These are phyloP conservation scores for Micronisus gabar DNA, from an alignment of 2,113 vertebrate genomes.

Conservation along the genomic window DNA sequence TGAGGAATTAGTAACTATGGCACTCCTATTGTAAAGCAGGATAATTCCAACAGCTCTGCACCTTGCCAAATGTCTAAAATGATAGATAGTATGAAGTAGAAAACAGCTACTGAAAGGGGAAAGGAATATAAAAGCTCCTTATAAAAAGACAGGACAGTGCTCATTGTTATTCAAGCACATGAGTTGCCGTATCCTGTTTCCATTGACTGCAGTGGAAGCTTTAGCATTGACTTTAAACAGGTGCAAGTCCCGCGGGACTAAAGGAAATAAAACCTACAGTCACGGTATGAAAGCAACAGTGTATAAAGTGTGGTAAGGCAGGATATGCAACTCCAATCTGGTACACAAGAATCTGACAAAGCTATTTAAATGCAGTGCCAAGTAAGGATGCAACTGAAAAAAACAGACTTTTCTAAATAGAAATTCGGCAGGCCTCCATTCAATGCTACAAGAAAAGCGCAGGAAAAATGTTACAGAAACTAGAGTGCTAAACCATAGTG, in stretches of 20 bases:
- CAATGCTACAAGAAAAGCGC: not conserved
- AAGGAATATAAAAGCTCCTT: constrained; percentile 13
- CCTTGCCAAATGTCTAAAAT: constrained; percentile 2
- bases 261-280: constrained; percentile 41
- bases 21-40: not conserved
- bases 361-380: constrained; percentile 39
- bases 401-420: not conserved
- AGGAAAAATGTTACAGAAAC: not conserved
- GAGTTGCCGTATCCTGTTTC: constrained; percentile 21
- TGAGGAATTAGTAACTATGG: not conserved
- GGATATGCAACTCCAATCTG: constrained; percentile 24
- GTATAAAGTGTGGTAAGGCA: constrained; percentile 34
- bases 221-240: constrained; percentile 47
- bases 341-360: constrained; percentile 34
- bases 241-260: constrained; percentile 28
- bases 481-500: not conserved
- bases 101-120: constrained; percentile 9
- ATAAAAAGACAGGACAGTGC: not conserved
- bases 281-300: constrained; percentile 42
- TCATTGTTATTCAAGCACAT: constrained; percentile 41
- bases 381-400: constrained; percentile 41
- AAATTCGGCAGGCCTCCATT: constrained; percentile 24
- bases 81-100: not conserved
- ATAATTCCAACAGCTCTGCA: not conserved
- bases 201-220: constrained; percentile 1